These are phyloP conservation scores for Forficula auricularia DNA, from an alignment of 1,140 invertebrate genomes.

Conservation along the genomic window DNA sequence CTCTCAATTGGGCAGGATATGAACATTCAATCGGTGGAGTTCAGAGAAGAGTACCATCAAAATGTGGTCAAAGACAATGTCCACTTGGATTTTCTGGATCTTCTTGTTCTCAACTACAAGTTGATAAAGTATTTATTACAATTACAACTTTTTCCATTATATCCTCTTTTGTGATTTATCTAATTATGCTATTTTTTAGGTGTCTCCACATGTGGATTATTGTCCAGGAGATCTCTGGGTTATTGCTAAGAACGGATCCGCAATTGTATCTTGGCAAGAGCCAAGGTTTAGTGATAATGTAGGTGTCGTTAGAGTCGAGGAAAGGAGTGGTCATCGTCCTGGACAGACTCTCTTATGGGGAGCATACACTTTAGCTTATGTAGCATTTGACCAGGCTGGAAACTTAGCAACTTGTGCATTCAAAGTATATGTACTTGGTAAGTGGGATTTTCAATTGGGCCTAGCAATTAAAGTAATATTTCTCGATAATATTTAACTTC, in stretches of 20 bases:
- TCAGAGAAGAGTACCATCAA: constrained; percentile 75
- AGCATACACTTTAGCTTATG: constrained; percentile 80
- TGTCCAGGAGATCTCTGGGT: constrained; percentile 90
- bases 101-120: constrained; percentile 66
- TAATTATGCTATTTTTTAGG: constrained; percentile 20
- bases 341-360: constrained; percentile 87
- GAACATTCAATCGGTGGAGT: constrained; percentile 76
- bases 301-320: constrained; percentile 55
- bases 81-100: constrained; percentile 65
- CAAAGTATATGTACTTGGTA: constrained; percentile 78
- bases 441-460: constrained; percentile 26
- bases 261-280: constrained; percentile 85
- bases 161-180: no score
- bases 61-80: constrained; percentile 74
- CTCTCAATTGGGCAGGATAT: constrained; percentile 84
- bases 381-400: constrained; percentile 76
- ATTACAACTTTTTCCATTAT: constrained; percentile 5
- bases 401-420: constrained; percentile 85
- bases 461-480: constrained; percentile 1
- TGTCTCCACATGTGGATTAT: constrained; percentile 67
- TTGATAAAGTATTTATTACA: constrained; percentile 45
- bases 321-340: constrained; percentile 71
- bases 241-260: constrained; percentile 77
- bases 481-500: constrained; percentile 8
- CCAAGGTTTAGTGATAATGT: constrained; percentile 81